phyloP scores from a whole-genome alignment of 1,140 invertebrate species.

The Trichonephila clavipes region DNA sequence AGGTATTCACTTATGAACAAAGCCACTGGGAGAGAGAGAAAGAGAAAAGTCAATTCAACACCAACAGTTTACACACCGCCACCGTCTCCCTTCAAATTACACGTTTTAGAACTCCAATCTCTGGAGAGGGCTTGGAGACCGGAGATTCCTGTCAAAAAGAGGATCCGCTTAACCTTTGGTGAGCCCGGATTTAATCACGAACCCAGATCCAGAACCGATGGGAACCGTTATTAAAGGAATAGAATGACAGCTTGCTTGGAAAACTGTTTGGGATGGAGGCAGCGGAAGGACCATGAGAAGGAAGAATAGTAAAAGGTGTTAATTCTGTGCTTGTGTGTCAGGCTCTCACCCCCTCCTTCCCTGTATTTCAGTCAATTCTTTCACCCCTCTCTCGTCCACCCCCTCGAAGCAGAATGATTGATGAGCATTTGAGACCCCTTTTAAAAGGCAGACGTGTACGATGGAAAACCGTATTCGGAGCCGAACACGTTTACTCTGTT shows the following conservation, averaged over 20 bases:
- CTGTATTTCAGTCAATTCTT: slow-evolving; percentile 50
- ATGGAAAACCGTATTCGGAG: slow-evolving; percentile 58
- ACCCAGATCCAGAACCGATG: slow-evolving; percentile 47
- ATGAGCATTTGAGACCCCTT: slow-evolving; percentile 75
- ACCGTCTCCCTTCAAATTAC: slow-evolving; percentile 53
- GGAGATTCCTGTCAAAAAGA: slow-evolving; percentile 74
- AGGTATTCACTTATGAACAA: slow-evolving; percentile 19
- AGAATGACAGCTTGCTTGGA: slow-evolving; percentile 70
- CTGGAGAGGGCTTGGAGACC: slow-evolving; percentile 45
- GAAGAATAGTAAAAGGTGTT: slow-evolving; percentile 74
- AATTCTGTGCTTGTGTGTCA: slow-evolving; percentile 65
- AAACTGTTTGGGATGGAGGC: slow-evolving; percentile 46
- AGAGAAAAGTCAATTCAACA: slow-evolving; percentile 17
- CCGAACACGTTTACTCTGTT: slow-evolving; percentile 65
- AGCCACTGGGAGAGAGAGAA: background rate
- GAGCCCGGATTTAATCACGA: slow-evolving; percentile 72
- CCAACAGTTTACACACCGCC: background rate
- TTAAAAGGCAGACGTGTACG: slow-evolving; percentile 73
- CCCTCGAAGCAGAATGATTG: slow-evolving; percentile 65
- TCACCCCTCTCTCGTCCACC: slow-evolving; percentile 26
- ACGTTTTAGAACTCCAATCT: slow-evolving; percentile 61
- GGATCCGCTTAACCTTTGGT: slow-evolving; percentile 70
- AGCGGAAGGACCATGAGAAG: background rate
- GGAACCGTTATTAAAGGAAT: slow-evolving; percentile 74
- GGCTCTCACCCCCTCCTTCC: background rate